Base-by-base conservation (phyloP, 2,113 vertebrate genomes). In the Pseudorhombus dupliciocellatus region DNA sequence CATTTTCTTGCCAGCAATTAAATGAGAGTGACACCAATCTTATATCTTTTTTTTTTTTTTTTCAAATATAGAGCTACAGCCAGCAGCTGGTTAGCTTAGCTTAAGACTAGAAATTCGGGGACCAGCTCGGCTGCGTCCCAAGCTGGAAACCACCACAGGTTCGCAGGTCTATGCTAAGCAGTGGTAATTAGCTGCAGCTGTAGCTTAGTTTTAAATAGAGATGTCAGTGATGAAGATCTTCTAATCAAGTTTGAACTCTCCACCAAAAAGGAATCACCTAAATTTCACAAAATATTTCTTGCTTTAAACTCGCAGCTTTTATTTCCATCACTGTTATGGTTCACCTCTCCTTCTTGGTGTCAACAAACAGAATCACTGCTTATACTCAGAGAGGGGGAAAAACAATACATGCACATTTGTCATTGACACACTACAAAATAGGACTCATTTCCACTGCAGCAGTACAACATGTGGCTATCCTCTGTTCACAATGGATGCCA, bases 351-450 rank as follows among this genome's bases (percentile, higher is more conserved):
- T 52, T 67, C 60, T 51, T 60, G 4, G 6, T 51, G 24, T 22
- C 31, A 66, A 58, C 18, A n/a, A 59, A 40, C 30, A 44, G 20
- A 59, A 21, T 34, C 26, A 64, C 67, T 75, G 73, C 22, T 80
- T 26, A 59, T 18, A 58, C 20, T 70, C 10, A 22, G 16, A 62
- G 65, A 48, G 10, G 22, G 22, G 52, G 14, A 12, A 2, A 61
- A 57, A 60, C 65, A 18, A 51, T 7, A 21, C 20, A 61, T 9
- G 50, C 56, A 40, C 50, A 61, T 9, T 56, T n/a, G 22, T 30
- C 31, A 48, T 16, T 34, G 22, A 30, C 48, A 46, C 66, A 76
- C 65, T 68, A 70, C 64, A 55, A 51, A 22, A 58, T 18, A n/a
- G 0, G 1, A 16, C 31, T 75, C 11, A 25, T 70, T 69, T 77